Base-by-base conservation (phyloP, 2,888 invertebrate species). In the Synanthedon andrenaeformis region DNA sequence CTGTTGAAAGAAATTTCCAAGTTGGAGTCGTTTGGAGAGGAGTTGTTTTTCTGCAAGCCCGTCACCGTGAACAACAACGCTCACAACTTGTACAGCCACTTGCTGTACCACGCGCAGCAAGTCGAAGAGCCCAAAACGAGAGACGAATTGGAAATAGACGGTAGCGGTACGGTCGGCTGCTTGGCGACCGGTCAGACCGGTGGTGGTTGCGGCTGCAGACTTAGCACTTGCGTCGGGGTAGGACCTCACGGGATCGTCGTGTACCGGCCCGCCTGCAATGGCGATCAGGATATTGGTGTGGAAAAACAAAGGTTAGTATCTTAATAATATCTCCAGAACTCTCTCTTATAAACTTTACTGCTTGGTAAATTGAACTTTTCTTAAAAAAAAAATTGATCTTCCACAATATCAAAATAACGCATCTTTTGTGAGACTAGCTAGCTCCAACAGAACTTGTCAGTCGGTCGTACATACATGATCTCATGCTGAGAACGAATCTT, bases 201-300 rank as follows among this genome's bases (percentile, higher is more conserved):
- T 0, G 80, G 78, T 0, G 88, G 88, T 1, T 88, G 88, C 56
- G 88, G 88, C 0, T 88, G 88, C 62, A 65, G 83, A 54, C 69
- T 88, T 23, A 87, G 88, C 59, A 85, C 87, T 1, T 80, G 87
- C 51, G 90, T 96, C 56, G 94, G 95, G 1, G 94, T 96, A 10
- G 95, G 96, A 1, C 95, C 96, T 0, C 93, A 94, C 64, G 96
- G 96, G 55, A 91, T 96, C 59, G 92, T 92, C 57, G 91, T 94
- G 52, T 92, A 92, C 69, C 64, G 87, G 51, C 88, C 88, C 1
- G 80, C 82, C 35, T 86, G 87, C 66, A 80, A 79, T 53, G 84
- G 86, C 55, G 90, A 89, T 53, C 90, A 89, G 67, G 91, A 90
- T 62, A 90, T 79, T 71, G 87, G 87, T 59, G 91, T 89, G 66